phyloP scores from a whole-genome alignment of 2,888 invertebrate genomes.

The Tetramorium bicarinatum region DNA sequence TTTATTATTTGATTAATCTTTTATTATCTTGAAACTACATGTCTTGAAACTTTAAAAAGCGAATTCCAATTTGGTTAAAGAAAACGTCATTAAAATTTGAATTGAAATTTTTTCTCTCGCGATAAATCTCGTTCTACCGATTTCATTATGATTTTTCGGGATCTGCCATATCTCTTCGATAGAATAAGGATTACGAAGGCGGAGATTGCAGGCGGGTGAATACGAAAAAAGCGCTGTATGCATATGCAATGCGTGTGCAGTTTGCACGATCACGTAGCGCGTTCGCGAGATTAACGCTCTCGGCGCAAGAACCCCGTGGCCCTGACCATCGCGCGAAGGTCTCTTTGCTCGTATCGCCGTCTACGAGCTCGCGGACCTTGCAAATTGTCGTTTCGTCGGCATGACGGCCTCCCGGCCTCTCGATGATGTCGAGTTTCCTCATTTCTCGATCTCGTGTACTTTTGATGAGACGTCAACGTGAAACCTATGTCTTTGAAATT shows the following conservation, averaged over 20 bases:
- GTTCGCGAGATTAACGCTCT: conserved; percentile 58
- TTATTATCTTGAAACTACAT: background rate
- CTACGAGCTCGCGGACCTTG: conserved; percentile 59
- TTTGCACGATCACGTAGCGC: conserved; percentile 59
- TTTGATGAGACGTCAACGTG: conserved; percentile 16
- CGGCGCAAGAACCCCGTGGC: conserved; percentile 59
- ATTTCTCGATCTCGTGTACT: conserved; percentile 36
- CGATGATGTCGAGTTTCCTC: conserved; percentile 35
- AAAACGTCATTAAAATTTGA: background rate
- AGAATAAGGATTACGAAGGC: conserved; percentile 23
- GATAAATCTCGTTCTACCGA: background rate
- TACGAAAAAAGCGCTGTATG: conserved; percentile 25
- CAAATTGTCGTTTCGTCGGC: conserved; percentile 55
- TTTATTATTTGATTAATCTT: background rate
- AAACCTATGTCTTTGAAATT: background rate
- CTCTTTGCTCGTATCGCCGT: conserved; percentile 55
- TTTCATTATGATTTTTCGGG: conserved; percentile 18
- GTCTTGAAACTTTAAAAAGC: background rate
- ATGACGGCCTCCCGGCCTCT: conserved; percentile 33
- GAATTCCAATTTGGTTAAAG: background rate
- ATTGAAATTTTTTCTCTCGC: conserved; percentile 6
- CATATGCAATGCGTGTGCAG: conserved; percentile 47
- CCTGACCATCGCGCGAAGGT: conserved; percentile 59
- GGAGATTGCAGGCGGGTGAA: conserved; percentile 22
- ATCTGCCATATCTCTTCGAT: background rate